phyloP scores from a whole-genome alignment of 2,113 vertebrate genomes.

The Gila orcuttii region DNA sequence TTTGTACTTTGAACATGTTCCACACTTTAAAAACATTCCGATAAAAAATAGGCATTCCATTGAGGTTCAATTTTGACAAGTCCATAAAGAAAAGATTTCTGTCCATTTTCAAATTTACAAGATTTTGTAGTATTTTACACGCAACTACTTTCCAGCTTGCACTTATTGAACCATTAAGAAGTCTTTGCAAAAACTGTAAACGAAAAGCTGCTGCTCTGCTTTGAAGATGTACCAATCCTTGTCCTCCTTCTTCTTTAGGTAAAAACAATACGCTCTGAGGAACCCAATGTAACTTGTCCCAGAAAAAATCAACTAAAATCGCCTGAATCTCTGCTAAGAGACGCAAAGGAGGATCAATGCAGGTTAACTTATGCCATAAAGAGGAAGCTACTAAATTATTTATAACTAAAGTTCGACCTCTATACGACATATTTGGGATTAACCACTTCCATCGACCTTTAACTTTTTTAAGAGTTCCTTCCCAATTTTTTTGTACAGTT shows the following conservation, averaged over 20 bases:
- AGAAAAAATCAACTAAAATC: background rate
- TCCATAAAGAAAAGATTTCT: background rate
- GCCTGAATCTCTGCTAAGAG: background rate
- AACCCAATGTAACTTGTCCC: conserved; percentile 17
- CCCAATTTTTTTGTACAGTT: background rate
- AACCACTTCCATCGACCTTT: background rate
- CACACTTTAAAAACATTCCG: no score
- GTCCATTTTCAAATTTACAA: background rate
- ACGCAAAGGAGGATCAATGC: background rate
- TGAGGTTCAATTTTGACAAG: background rate
- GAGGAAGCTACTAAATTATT: background rate
- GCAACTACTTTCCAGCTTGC: background rate
- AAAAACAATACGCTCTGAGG: background rate
- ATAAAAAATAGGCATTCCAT: background rate
- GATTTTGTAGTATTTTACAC: background rate
- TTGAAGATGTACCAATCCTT: background rate
- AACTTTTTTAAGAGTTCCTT: background rate
- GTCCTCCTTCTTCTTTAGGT: background rate
- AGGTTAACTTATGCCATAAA: background rate
- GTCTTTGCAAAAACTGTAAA: background rate
- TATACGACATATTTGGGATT: background rate
- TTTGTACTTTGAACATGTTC: no score
- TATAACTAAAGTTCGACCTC: background rate
- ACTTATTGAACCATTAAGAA: background rate
- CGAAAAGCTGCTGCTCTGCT: background rate